Conservation (phyloP, 2,797 vertebrate species). For the Anisognathus igniventris region DNA sequence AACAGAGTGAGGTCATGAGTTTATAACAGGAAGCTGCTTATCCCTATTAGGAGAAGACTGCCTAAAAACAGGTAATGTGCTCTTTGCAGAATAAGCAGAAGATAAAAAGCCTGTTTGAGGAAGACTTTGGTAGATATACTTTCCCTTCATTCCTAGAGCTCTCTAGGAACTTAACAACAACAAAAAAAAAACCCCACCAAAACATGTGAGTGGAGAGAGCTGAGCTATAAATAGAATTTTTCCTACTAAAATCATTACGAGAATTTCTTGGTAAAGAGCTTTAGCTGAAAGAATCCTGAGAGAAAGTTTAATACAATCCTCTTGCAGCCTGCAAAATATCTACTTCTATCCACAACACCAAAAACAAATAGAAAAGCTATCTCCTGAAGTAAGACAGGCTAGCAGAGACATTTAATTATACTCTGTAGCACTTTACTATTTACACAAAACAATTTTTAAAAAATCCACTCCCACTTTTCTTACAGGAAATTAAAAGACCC, state of each 20-base stretch:
- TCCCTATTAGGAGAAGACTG: neutral
- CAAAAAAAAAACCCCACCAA: neutral
- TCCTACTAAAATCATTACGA: slow-evolving; percentile 21
- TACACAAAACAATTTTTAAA: neutral
- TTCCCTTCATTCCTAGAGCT: neutral
- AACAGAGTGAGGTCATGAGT: neutral
- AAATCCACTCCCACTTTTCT: slow-evolving; percentile 2
- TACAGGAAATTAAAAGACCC: slow-evolving; percentile 27
- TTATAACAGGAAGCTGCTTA: neutral
- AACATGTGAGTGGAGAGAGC: neutral
- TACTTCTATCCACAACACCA: neutral
- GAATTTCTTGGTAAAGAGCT: slow-evolving; percentile 29
- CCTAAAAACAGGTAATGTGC: neutral
- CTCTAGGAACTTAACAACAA: slow-evolving; percentile 33
- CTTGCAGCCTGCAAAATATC: neutral
- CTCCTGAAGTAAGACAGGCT: neutral
- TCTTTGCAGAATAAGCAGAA: neutral
- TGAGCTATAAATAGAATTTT: slow-evolving; percentile 7
- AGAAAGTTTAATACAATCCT: neutral
- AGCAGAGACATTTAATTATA: slow-evolving; percentile 19
- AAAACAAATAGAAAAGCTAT: neutral
- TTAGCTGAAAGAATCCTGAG: neutral
- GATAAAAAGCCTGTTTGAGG: neutral
- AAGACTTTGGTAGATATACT: neutral
- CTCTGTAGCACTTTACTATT: neutral